phyloP scores from a whole-genome alignment of 2,888 invertebrate genomes.

The Pyrrhosoma nymphula region DNA sequence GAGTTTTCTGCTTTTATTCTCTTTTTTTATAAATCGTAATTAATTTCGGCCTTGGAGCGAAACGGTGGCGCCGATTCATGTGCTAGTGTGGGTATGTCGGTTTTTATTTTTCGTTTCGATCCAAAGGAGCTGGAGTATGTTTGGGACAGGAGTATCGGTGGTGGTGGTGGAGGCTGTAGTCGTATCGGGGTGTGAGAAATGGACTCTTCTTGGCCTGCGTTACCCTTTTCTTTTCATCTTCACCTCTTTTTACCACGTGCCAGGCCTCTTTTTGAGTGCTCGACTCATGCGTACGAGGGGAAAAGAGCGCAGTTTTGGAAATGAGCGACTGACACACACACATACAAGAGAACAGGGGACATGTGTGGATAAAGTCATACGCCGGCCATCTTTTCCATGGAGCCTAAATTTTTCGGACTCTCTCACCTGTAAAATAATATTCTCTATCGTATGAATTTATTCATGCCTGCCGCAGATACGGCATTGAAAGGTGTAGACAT shows the following conservation, averaged over 20 bases:
- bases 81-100: neutral
- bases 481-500: no score
- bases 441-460: no score
- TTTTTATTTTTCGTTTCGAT: neutral
- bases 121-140: neutral
- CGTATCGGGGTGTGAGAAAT: neutral
- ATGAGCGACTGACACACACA: neutral
- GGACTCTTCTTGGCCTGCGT: neutral
- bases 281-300: neutral
- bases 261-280: neutral
- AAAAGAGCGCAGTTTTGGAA: neutral
- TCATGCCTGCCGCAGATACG: no score
- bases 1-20: neutral
- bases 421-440: no score
- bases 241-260: neutral
- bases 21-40: neutral
- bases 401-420: no score
- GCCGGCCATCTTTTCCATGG: no score
- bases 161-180: no score
- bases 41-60: neutral
- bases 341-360: neutral
- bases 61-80: neutral
- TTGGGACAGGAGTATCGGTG: neutral
- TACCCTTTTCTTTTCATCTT: neutral
- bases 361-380: neutral